Percentiles rank a stretch among this genome's conserved stretches.
Evolutionary conservation across 2,797 vertebrate species (phyloP).

Genomic region (Cynopterus sphinx): DNA sequence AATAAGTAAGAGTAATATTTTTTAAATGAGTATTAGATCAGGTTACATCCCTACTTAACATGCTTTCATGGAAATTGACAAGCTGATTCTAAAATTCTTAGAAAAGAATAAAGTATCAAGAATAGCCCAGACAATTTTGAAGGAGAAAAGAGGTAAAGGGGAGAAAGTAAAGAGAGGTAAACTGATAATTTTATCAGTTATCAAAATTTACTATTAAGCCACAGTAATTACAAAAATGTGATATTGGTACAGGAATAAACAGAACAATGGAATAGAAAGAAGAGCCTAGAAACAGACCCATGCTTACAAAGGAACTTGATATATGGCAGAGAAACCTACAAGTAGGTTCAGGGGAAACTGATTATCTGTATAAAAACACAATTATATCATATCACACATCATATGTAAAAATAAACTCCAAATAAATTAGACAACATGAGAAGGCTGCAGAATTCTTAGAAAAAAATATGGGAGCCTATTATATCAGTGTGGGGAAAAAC

Average conservation of each 20-base stretch:
- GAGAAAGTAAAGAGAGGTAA: not conserved
- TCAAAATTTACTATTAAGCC: not conserved
- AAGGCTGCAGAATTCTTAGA: not conserved
- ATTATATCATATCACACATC: not conserved
- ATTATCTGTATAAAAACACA: not conserved
- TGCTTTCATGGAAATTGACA: not conserved
- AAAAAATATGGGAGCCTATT: not conserved
- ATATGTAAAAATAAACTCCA: not conserved
- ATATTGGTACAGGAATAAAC: not conserved
- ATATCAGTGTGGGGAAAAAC: not conserved
- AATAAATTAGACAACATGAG: not conserved
- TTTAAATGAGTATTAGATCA: not conserved
- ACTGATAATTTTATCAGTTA: not conserved
- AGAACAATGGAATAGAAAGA: not conserved
- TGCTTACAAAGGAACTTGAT: not conserved
- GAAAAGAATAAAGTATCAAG: not conserved
- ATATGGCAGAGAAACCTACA: not conserved
- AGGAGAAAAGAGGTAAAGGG: not conserved
- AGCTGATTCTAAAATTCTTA: conserved; percentile 20
- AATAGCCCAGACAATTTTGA: not conserved
- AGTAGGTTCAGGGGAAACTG: not conserved
- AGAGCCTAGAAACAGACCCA: not conserved
- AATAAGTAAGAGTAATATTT: not conserved
- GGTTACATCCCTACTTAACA: not conserved
- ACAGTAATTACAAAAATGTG: not conserved